Evolutionary conservation across 1,140 invertebrate species (phyloP), one percentile per base, ranked within the genome.

Genomic region (Drosophila azteca): DNA sequence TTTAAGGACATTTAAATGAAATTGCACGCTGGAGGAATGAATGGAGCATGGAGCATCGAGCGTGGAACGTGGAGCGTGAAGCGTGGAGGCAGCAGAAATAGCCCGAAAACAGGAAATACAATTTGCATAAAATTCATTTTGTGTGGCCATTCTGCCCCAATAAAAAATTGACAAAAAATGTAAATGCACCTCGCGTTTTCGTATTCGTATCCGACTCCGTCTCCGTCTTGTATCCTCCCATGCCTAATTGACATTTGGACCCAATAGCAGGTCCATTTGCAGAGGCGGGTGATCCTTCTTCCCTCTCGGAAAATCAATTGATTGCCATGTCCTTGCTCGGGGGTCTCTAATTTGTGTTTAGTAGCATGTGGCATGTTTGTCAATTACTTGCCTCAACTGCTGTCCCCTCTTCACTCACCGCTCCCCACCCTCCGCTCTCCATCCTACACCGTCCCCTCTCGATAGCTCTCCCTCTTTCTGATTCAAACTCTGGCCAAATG

Each of bases 281-380:
- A 54, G 41, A 22, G 6, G 17, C 17, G 31, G 51, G 20, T 71
- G 68, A 63, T 52, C 50, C 71, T 35, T 54, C 11, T 31, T 53
- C 41, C 20, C 29, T 44, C 45, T 50, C 54, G 44, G 43, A 70
- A 88, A 87, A 88, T 87, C 83, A 87, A 87, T 87, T 87, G 79
- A 87, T 87, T 87, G 70, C 65, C 68, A 53, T 53, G 60, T 75
- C 51, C 61, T 41, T 20, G 39, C 49, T 24, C n/a, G 11, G 58
- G 53, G 41, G 52, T 64, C 67, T 66, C 75, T 83, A 87, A 88
- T 88, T 87, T 87, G 83, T 87, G 83, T 88, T 82, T 87, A 87
- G 82, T 78, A 66, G 83, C 82, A 82, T 88, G 82, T 87, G 83
- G 83, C 83, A 76, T 87, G 83, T 87, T 87, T 87, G 82, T 76